Evolutionary conservation across 2,113 vertebrate species (phyloP).

Genomic region (Hemichromis elongatus): DNA sequence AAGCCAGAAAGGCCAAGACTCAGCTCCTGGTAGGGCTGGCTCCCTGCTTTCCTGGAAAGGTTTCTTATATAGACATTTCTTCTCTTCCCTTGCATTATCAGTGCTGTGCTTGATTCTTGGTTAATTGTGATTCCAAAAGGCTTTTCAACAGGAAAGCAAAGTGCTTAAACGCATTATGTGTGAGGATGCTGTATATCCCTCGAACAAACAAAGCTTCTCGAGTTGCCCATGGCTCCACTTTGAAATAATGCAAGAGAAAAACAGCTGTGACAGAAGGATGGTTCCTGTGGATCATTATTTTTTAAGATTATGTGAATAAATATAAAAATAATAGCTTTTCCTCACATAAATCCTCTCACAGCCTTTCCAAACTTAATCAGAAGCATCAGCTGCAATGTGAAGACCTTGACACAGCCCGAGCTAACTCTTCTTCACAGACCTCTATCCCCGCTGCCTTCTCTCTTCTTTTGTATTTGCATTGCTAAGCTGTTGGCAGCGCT

Average conservation of each 20-base stretch:
- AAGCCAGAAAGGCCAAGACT: constrained; percentile 23
- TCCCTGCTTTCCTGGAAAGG: background rate
- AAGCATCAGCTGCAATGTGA: background rate
- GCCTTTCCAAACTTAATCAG: background rate
- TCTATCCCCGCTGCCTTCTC: background rate
- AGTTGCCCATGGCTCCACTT: background rate
- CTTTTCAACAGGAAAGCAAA: background rate
- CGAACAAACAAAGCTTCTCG: background rate
- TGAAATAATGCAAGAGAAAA: background rate
- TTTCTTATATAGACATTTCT: background rate
- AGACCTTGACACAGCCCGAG: background rate
- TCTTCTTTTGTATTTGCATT: constrained; percentile 39
- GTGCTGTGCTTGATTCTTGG: background rate
- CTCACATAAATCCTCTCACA: background rate
- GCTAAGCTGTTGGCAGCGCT: constrained; percentile 41
- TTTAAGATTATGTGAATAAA: background rate
- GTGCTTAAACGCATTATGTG: background rate
- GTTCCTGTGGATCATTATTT: background rate
- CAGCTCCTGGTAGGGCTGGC: constrained; percentile 3
- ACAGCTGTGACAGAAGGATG: background rate
- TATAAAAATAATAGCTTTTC: background rate
- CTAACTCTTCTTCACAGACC: background rate
- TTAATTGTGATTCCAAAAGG: background rate
- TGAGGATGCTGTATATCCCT: background rate
- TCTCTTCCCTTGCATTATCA: background rate